Evolutionary conservation across 2,113 vertebrate species (phyloP), one percentile per base, ranked within the genome.

Genomic region (Esox niger): DNA sequence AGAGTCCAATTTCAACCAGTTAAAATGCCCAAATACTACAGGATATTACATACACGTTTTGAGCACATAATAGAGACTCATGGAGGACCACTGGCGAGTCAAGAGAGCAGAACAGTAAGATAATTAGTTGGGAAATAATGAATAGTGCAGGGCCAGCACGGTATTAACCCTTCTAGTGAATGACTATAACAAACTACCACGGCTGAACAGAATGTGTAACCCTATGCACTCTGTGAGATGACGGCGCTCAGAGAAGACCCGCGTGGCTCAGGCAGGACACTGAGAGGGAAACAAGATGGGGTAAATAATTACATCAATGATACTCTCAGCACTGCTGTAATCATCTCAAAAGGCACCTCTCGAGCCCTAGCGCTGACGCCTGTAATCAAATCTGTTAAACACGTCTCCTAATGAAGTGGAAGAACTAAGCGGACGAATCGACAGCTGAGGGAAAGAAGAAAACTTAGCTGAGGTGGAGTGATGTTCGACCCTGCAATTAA

Each of bases 171-270:
- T 60, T 61, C 27, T 13, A 17, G 25, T 10, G 21, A 27, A 25
- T 13, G 21, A 29, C 23, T 23, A 26, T 9, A 56, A 25, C 20
- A 20, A 23, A 20, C 15, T 20, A 32, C 8, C 13, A 33, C 58
- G 17, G 21, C 7, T 29, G 30, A 43, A 43, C 1, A 17, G 30
- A 11, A 33, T 61, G 2, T 13, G 30, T 10, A 55, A 55, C 68
- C 66, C 66, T 59, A 68, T 26, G 56, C 56, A 68, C 55, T 60
- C 55, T 60, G 27, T 55, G 68, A 59, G 30, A 54, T 29, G 46
- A 30, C 29, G 32, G 58, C 32, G 23, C 33, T 26, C 68, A 35
- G 11, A 47, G 46, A 35, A 9, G 46, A 38, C n/a, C n/a, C 9
- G n/a, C 27, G 31, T 47, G 23, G 25, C 47, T 56, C 38, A 43